These are phyloP conservation scores for Congeria kusceri DNA, from an alignment of 2,888 invertebrate species.

Conservation along the genomic window DNA sequence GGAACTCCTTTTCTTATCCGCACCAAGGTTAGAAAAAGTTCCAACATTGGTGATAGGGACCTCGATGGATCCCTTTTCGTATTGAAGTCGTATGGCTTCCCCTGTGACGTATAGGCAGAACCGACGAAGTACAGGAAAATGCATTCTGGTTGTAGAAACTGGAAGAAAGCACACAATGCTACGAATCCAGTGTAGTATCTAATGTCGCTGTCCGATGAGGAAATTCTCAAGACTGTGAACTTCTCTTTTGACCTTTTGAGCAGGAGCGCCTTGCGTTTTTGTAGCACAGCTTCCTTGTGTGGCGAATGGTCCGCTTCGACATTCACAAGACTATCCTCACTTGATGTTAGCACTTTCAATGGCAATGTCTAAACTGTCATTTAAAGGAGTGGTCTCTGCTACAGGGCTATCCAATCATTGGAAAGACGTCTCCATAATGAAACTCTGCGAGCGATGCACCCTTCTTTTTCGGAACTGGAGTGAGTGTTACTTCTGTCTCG, in stretches of 20 bases:
- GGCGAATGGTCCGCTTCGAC: constrained; percentile 26
- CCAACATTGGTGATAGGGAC: too few species aligned
- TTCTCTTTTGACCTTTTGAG: neutral
- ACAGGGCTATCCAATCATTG: too few species aligned
- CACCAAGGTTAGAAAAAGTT: too few species aligned
- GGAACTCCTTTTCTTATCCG: too few species aligned
- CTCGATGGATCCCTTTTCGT: constrained; percentile 17
- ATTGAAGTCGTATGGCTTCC: constrained; percentile 4
- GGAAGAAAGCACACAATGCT: constrained; percentile 23
- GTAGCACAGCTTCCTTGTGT: constrained; percentile 8
- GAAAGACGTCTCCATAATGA: constrained; percentile 7
- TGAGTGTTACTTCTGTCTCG: constrained; percentile 2
- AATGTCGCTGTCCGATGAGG: constrained; percentile 7
- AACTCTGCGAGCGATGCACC: neutral
- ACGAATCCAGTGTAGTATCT: constrained; percentile 7
- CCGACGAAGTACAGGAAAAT: constrained; percentile 38
- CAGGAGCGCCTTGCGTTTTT: neutral
- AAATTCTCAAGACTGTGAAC: constrained; percentile 6
- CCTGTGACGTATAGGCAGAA: constrained; percentile 26
- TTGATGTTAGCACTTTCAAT: neutral
- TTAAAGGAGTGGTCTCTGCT: neutral
- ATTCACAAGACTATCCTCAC: constrained; percentile 22
- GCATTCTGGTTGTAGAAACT: constrained; percentile 31
- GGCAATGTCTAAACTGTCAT: neutral
- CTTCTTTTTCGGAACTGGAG: too few species aligned